Evolutionary conservation across 1,140 invertebrate species (phyloP).

Genomic region (Diabrotica undecimpunctata): DNA sequence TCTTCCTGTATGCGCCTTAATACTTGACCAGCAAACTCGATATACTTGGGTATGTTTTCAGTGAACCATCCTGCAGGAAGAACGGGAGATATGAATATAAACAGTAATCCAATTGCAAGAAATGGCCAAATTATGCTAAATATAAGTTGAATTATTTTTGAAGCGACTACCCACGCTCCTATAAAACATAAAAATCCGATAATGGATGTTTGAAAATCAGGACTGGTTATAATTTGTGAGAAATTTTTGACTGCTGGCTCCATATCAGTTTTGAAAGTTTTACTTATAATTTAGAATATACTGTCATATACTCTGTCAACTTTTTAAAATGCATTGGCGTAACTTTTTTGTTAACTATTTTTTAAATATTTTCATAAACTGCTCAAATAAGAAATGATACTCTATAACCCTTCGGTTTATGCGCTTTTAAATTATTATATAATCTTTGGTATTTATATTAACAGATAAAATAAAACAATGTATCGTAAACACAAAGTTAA

Average conservation of each 20-base stretch:
- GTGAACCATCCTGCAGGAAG: slow-evolving; percentile 14
- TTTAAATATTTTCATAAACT: too few relatives aligned
- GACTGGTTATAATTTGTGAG: slow-evolving; percentile 4
- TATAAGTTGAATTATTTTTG: slow-evolving; percentile 13
- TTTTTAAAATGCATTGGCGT: background rate
- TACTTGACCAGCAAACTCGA: background rate
- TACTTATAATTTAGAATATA: background rate
- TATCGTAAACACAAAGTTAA: too few relatives aligned
- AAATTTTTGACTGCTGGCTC: slow-evolving; percentile 1
- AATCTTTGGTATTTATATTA: too few relatives aligned
- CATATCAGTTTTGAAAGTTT: slow-evolving; percentile 1
- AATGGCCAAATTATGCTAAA: slow-evolving; percentile 17
- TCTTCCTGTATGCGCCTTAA: background rate
- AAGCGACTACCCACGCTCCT: slow-evolving; percentile 11
- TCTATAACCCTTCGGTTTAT: too few relatives aligned
- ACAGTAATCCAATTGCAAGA: slow-evolving; percentile 4
- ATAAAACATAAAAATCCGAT: slow-evolving; percentile 11
- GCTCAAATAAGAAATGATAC: too few relatives aligned
- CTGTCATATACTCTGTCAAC: background rate
- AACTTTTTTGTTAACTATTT: background rate
- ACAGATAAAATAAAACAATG: too few relatives aligned
- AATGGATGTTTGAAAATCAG: slow-evolving; percentile 5
- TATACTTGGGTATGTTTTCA: slow-evolving; percentile 7
- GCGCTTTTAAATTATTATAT: too few relatives aligned
- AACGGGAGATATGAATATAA: slow-evolving; percentile 13